phyloP scores from a whole-genome alignment of 2,113 vertebrate species.

The Apus apus region DNA sequence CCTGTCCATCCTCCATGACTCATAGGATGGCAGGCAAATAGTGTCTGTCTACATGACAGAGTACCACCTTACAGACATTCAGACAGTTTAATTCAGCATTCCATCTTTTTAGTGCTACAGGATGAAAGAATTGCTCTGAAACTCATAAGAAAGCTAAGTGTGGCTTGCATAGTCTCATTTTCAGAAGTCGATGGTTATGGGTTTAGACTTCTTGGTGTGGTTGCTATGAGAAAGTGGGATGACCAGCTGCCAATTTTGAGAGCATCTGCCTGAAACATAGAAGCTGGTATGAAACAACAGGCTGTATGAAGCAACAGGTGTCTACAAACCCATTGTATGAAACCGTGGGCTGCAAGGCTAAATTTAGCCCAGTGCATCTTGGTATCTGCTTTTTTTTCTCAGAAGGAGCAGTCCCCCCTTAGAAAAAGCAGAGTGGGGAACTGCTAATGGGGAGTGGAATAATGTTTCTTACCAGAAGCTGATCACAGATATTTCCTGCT shows the following conservation, averaged over 20 bases:
- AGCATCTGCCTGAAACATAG: not conserved
- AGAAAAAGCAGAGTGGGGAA: not conserved
- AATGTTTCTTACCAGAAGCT: not conserved
- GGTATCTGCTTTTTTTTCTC: not conserved
- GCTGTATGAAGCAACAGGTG: not conserved
- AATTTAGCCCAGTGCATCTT: not conserved
- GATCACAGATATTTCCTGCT: slow-evolving; percentile 27
- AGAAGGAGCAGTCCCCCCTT: not conserved
- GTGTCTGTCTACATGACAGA: not conserved
- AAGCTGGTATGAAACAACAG: not conserved
- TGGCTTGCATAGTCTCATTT: not conserved
- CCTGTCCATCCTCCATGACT: not conserved
- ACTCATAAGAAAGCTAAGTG: not conserved
- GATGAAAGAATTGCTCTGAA: not conserved
- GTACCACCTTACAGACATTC: not conserved
- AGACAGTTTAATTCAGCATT: not conserved
- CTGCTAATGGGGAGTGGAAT: not conserved
- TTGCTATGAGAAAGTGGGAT: not conserved
- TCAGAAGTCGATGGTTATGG: not conserved
- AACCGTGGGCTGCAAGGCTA: not conserved
- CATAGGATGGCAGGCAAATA: not conserved
- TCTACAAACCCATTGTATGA: not conserved
- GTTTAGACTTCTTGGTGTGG: not conserved
- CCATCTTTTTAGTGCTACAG: not conserved
- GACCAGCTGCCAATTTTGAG: not conserved